These are phyloP conservation scores for Dryomyza anilis DNA, from an alignment of 2,888 invertebrate species.

Conservation along the genomic window DNA sequence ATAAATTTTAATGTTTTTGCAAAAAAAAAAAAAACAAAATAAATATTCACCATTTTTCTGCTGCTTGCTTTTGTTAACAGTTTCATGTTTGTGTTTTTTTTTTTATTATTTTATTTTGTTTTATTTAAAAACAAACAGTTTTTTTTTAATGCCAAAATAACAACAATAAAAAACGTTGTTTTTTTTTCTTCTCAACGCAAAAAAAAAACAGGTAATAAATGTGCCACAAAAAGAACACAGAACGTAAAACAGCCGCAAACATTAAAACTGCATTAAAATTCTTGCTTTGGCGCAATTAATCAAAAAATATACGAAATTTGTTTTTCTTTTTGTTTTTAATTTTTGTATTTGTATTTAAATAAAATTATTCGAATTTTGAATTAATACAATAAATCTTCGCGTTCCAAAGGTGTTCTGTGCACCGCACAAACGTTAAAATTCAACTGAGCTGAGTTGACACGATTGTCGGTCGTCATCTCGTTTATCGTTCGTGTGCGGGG, in stretches of 20 bases:
- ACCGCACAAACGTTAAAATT: background rate
- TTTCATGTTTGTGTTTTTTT: background rate
- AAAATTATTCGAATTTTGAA: too few species aligned
- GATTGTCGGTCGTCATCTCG: too few species aligned
- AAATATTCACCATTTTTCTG: background rate
- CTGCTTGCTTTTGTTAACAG: background rate
- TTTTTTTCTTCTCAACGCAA: too few species aligned
- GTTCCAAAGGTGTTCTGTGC: conserved; percentile 10
- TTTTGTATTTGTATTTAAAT: background rate
- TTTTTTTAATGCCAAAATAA: background rate
- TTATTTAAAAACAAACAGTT: background rate
- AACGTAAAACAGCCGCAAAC: conserved; percentile 22
- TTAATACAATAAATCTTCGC: too few species aligned
- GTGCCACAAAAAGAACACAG: conserved; percentile 8
- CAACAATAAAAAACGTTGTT: background rate
- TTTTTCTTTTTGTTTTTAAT: background rate
- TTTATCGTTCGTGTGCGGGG: too few species aligned
- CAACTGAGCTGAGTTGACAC: background rate
- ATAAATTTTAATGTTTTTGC: too few species aligned
- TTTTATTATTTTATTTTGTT: too few species aligned
- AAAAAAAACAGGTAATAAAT: background rate
- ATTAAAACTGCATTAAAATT: conserved; percentile 6
- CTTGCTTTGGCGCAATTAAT: background rate
- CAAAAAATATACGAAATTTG: background rate
- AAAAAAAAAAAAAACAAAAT: too few species aligned